Evolutionary conservation across 2,888 invertebrate species (phyloP).

Genomic region (Pteria penguin): DNA sequence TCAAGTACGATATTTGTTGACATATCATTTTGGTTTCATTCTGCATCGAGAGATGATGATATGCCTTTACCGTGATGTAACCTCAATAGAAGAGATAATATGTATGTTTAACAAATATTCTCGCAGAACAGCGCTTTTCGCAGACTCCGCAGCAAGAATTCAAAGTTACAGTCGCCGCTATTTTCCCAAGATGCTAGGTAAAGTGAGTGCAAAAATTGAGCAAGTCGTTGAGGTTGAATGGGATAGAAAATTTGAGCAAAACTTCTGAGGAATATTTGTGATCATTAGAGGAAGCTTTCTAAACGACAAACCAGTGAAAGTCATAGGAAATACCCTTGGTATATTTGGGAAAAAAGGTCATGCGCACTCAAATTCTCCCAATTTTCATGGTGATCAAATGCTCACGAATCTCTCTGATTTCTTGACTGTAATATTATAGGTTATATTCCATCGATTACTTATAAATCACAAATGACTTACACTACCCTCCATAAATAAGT

Average conservation of each 20-base stretch:
- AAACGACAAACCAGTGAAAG: neutral
- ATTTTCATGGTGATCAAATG: too few species aligned
- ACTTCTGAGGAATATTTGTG: neutral
- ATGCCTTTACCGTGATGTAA: neutral
- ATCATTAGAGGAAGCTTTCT: neutral
- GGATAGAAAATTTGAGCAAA: slow-evolving; percentile 36
- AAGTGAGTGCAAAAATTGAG: slow-evolving; percentile 28
- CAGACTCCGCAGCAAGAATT: slow-evolving; percentile 16
- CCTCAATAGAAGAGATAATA: neutral
- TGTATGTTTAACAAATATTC: slow-evolving; percentile 34
- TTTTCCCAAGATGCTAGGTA: slow-evolving; percentile 29
- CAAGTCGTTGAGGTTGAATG: slow-evolving; percentile 32
- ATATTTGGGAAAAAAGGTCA: too few species aligned
- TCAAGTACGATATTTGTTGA: neutral
- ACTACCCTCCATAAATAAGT: too few species aligned
- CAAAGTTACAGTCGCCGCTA: slow-evolving; percentile 28
- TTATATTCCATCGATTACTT: too few species aligned
- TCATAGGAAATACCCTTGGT: too few species aligned
- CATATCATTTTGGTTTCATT: neutral
- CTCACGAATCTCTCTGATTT: too few species aligned
- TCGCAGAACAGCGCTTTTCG: slow-evolving; percentile 8
- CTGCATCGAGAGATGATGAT: neutral
- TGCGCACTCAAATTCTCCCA: too few species aligned
- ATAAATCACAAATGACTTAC: too few species aligned
- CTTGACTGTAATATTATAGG: too few species aligned